phyloP scores from a whole-genome alignment of 1,140 invertebrate species.

The Apis cerana region DNA sequence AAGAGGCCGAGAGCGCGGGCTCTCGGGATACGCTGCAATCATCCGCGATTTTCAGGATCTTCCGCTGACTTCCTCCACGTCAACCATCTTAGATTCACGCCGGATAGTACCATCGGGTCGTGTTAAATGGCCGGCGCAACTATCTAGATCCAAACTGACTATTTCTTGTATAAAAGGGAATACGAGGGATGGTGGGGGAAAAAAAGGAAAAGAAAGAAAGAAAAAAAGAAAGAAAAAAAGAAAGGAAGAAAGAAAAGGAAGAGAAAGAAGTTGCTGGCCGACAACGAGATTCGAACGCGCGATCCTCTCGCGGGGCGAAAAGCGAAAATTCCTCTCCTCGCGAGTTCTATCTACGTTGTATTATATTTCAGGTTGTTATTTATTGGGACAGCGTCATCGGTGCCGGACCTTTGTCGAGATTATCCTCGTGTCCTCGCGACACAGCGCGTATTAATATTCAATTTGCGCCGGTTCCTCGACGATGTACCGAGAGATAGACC shows the following conservation, averaged over 20 bases:
- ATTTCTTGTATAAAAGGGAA: not conserved
- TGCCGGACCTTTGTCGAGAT: not conserved
- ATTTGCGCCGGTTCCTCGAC: conserved; percentile 12
- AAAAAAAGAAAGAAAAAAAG: not conserved
- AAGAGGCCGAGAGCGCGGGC: not conserved
- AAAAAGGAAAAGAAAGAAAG: not conserved
- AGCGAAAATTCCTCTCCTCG: conserved; percentile 25
- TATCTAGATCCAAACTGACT: conserved; percentile 49
- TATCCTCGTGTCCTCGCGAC: not conserved
- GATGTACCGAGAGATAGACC: not conserved
- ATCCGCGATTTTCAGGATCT: conserved; percentile 45
- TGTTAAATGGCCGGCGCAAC: conserved; percentile 40
- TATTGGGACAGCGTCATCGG: conserved; percentile 24
- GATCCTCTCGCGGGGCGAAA: conserved; percentile 15
- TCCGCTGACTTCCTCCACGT: conserved; percentile 22
- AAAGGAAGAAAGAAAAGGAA: too few relatives aligned
- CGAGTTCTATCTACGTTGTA: conserved; percentile 29
- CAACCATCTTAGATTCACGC: conserved; percentile 40
- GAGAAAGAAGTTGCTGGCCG: not conserved
- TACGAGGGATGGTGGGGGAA: too few relatives aligned
- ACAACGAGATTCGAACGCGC: not conserved
- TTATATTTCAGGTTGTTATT: conserved; percentile 46
- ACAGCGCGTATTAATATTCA: conserved; percentile 34
- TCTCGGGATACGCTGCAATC: conserved; percentile 31
- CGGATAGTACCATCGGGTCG: conserved; percentile 13